Evolutionary conservation across 2,113 vertebrate species (phyloP), one percentile per base, ranked within the genome.

Genomic region (Leiothrix lutea): DNA sequence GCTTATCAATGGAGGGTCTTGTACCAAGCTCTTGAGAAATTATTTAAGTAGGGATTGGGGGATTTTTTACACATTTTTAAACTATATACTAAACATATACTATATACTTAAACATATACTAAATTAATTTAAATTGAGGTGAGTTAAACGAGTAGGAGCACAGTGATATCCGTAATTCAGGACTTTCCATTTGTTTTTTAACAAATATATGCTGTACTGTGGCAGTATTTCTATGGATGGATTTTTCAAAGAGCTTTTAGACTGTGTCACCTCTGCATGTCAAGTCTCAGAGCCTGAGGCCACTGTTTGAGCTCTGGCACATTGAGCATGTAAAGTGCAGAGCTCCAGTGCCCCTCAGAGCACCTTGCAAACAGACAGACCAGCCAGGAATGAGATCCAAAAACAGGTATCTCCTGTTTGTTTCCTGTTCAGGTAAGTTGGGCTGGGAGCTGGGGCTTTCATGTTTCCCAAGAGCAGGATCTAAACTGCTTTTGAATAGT

Each of bases 251-350:
- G 14, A 44, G 10, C 45, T 42, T 57, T 86, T 36, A 22, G 53
- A 4, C 51, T 79, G 11, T 45, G 26, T 35, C 7, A 4, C 1
- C 0, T n/a, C 36, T 65, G 19, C 2, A 2, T 60, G 26, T 51
- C 38, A 62, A 29, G 12, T 28, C 14, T 28, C 48, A 31, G 67
- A 2, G 1, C 38, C 7, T 35, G 47, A 71, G n/a, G 45, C 38
- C 6, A 12, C 15, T 0, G 11, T 47, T 78, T 2, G 2, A 79
- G 48, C 28, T 75, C 24, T 18, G 36, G 33, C 35, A 23, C 28
- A 40, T 12, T 20, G 40, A 40, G 2, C 11, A 6, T 6, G 18
- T 35, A 14, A 50, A 26, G 9, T 5, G 24, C 21, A 33, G 35
- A 38, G 45, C 58, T 33, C 38, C 51, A 65, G 45, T 0, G 0